Evolutionary conservation across 2,113 vertebrate genomes (phyloP), one percentile per base, ranked within the genome.

Genomic region (Galeopterus variegatus): DNA sequence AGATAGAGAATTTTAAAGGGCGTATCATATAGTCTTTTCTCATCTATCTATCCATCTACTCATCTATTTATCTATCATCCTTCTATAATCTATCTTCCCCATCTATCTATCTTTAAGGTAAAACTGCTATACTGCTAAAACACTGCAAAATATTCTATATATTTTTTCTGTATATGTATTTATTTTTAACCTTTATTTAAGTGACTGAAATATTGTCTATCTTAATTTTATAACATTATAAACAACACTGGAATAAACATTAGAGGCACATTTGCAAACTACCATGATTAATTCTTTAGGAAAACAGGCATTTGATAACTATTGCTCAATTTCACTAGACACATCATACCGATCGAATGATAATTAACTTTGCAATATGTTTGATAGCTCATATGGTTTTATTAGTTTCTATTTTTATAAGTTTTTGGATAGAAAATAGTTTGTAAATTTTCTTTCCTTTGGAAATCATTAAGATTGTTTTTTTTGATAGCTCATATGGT

Each of bases 391-490:
- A 77, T 24, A 28, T 77, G 2, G 67, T 8, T 76, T n/a, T n/a
- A 48, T 14, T 86, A 24, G 28, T 82, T 96, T 88, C 21, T 83
- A 23, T 83, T 83, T 62, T 70, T 94, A 64, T 62, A 24, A 82
- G 31, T 60, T 90, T 70, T 23, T 23, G 12, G 10, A 69, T 19
- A 31, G 12, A 93, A 50, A 21, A 31, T 24, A 81, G 41, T n/a
- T n/a, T n/a, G n/a, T n/a, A n/a, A n/a, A n/a, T n/a, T n/a, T n/a
- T n/a, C n/a, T n/a, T n/a, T n/a, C n/a, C 31, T 76, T 67, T 28
- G 23, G 15, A 81, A 83, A 84, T 54, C 1, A 24, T 41, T 31
- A 50, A 85, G 17, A 33, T 52, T 36, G 28, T 73, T 2, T 81
- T 81, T 81, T 64, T 83, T 31, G 36, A 69, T 48, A 19, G 12